Evolutionary conservation across 2,113 vertebrate genomes (phyloP).

Genomic region (Orthonyx spaldingii): DNA sequence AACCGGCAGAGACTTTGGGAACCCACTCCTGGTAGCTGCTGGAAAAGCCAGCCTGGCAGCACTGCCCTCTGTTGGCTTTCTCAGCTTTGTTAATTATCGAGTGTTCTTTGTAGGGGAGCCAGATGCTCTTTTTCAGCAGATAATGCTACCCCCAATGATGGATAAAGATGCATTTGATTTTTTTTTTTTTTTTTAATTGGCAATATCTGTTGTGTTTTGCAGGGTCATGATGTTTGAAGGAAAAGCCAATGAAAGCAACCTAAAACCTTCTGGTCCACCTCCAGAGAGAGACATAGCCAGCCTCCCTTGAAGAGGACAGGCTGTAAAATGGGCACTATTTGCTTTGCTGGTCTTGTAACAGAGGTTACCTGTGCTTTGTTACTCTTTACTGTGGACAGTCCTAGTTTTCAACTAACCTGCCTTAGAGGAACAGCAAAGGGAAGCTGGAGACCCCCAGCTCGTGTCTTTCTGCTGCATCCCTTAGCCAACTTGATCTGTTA

Average conservation of each 20-base stretch:
- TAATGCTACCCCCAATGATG: background rate
- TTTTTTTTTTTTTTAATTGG: background rate
- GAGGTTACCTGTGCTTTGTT: conserved; percentile 15
- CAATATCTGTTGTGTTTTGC: conserved; percentile 10
- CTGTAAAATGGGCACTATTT: background rate
- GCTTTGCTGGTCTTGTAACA: conserved; percentile 40
- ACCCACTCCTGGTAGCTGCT: background rate
- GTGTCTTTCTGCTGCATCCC: conserved; percentile 17
- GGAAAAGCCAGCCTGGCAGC: background rate
- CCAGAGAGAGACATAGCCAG: conserved; percentile 94
- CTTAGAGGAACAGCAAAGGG: conserved; percentile 60
- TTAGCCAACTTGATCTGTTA: conserved; percentile 22
- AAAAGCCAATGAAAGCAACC: conserved; percentile 82
- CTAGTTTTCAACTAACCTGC: conserved; percentile 64
- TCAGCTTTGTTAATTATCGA: background rate
- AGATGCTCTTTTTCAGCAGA: background rate
- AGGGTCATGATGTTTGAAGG: conserved; percentile 97
- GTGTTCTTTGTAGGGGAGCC: background rate
- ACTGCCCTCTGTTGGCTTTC: conserved; percentile 45
- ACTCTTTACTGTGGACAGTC: conserved; percentile 26
- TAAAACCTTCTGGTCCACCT: conserved; percentile 84
- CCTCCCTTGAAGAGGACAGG: conserved; percentile 79
- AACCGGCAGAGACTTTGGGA: background rate
- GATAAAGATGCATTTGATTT: background rate
- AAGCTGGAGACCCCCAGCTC: conserved; percentile 12